Base-by-base conservation (phyloP, 1,140 invertebrate genomes). In the Brachionus angularis region DNA sequence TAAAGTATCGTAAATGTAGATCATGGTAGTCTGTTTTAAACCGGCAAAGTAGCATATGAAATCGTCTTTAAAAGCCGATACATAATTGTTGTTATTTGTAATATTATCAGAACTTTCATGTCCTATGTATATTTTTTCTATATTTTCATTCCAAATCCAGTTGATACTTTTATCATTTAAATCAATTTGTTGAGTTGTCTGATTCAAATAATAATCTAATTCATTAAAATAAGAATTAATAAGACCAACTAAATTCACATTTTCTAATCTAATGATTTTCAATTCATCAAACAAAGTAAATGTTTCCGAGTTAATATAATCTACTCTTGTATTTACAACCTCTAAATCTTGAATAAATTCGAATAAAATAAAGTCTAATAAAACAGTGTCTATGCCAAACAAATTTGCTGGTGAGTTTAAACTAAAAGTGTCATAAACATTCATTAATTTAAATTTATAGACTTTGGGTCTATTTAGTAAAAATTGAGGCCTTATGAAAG, bases 1-100 rank as follows among this genome's bases (percentile, higher is more conserved):
- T 7, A 67, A 47, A 50, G 46, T 67, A 34, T 67, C 62, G 47
- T 47, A 50, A 50, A 67, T 34, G 29, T 67, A 67, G 47, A 50
- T n/a, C 14, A 5, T 46, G 18, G 62, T 67, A 7, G 14, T 16
- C 10, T 18, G 5, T 12, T 21, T 46, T n/a, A 67, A 23, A 12
- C 62, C 47, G 21, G 47, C 42, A 29, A 25, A 67, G 16, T 47
- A 67, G 29, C 62, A 67, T 23, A 67, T 18, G 14, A 12, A 47
- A 5, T 67, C 62, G 47, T 67, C 36, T 36, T 44, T 18, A 47
- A 21, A 42, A 10, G 16, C 39, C 10, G 10, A 10, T 16, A 16
- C 39, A 42, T n/a, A n/a, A n/a, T n/a, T n/a, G n/a, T n/a, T n/a
- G n/a, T n/a, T n/a, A n/a, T n/a, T 42, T 25, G 39, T 39, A 42